Evolutionary conservation across 2,888 invertebrate genomes (phyloP), one percentile per base, ranked within the genome.

Genomic region (Calameuta filiformis): DNA sequence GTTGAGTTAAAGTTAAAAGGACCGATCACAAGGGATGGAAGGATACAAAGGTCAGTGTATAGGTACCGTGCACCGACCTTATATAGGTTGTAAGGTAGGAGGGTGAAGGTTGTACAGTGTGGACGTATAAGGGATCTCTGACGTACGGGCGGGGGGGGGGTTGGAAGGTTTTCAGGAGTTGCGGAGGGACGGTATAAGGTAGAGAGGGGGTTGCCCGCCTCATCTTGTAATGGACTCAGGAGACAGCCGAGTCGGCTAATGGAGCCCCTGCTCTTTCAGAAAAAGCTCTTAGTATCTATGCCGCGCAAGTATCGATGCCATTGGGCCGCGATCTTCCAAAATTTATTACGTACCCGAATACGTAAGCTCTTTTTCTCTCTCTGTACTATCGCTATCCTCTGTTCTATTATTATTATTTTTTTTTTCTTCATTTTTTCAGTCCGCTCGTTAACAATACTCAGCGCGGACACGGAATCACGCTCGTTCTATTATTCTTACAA

Each of bases 141-240:
- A 83, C 71, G 71, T 83, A n/a, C n/a, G n/a, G n/a, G n/a, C n/a
- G 4, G 33, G 33, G 33, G 4, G 33, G 33, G 33, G 87, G 85
- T n/a, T n/a, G 56, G 76, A 73, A 69, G 30, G 68, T 69, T 71
- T 71, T 33, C 71, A 69, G 71, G 80, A 75, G 73, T 56, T 30
- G 79, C 23, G 73, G 69, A 76, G 71, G 76, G 40, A 71, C 68
- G 77, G 79, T 56, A 56, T 2, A 56, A 56, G 56, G 56, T 56
- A 56, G 23, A 23, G 56, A 9, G 35, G 71, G 76, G 35, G 31
- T 71, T 76, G 69, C 79, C 76, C 77, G 88, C 90, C 90, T 91
- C 91, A 91, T 91, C 91, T 91, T 91, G 91, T 91, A 91, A 91
- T 91, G 91, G 91, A 91, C 91, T 91, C 91, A 88, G 89, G 91